These are phyloP conservation scores for Dicyrtoma fusca DNA, from an alignment of 2,888 invertebrate genomes.

Conservation along the genomic window DNA sequence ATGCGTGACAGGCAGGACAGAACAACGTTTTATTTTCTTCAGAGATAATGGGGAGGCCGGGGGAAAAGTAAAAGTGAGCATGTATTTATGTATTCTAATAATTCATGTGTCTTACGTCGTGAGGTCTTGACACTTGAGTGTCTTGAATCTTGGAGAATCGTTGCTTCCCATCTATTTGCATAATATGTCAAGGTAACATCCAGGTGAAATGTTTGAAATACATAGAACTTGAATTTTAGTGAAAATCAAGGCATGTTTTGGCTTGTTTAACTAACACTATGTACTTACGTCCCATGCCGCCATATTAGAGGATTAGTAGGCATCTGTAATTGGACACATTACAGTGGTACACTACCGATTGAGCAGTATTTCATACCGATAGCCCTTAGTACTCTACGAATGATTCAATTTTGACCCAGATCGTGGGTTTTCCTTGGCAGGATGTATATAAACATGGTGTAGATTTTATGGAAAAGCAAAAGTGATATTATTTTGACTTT, in stretches of 20 bases:
- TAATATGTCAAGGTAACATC: too few relatives aligned
- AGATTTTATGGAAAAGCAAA: not conserved
- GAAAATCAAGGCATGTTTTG: not conserved
- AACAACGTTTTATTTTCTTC: not conserved
- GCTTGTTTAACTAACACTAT: too few relatives aligned
- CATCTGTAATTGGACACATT: too few relatives aligned
- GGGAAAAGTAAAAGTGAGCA: not conserved
- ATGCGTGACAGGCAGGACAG: not conserved
- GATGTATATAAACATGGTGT: slow-evolving; percentile 7
- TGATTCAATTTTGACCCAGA: slow-evolving; percentile 14
- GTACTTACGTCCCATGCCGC: too few relatives aligned
- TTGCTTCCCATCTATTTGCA: too few relatives aligned
- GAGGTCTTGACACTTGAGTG: too few relatives aligned
- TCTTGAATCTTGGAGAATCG: too few relatives aligned
- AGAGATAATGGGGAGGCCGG: not conserved
- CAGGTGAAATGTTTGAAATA: slow-evolving; percentile 2
- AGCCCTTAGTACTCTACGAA: not conserved
- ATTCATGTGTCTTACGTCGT: too few relatives aligned
- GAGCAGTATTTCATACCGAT: not conserved
- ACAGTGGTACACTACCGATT: too few relatives aligned
- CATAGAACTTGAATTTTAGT: not conserved
- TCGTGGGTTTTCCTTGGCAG: slow-evolving; percentile 19
- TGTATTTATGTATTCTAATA: too few relatives aligned
- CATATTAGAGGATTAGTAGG: too few relatives aligned
- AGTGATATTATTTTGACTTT: too few relatives aligned